Evolutionary conservation across 2,888 invertebrate species (phyloP).

Genomic region (Drosophila maculinotata): DNA sequence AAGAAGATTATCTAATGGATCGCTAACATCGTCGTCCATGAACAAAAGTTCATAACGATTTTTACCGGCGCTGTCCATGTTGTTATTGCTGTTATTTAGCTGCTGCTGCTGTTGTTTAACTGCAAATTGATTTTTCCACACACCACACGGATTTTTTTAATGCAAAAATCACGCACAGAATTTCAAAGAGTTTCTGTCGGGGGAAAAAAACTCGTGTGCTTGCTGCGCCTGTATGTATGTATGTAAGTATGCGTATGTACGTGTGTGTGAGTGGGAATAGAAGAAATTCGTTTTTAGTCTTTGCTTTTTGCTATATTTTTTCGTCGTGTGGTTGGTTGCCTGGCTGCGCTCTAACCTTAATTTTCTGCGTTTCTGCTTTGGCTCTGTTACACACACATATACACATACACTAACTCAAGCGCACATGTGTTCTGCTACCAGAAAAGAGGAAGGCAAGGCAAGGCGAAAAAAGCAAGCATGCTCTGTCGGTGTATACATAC

Average conservation of each 20-base stretch:
- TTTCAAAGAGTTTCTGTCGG: constrained; percentile 54
- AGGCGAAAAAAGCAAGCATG: constrained; percentile 56
- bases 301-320: constrained; percentile 59
- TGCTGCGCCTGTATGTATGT: constrained; percentile 52
- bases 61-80: constrained; percentile 85
- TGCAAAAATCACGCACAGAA: constrained; percentile 54
- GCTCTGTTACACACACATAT: constrained; percentile 66
- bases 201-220: constrained; percentile 63
- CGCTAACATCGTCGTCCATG: constrained; percentile 85
- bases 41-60: constrained; percentile 85
- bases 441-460: no score
- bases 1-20: constrained; percentile 85
- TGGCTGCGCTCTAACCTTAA: constrained; percentile 82
- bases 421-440: constrained; percentile 71
- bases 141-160: constrained; percentile 51
- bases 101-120: constrained; percentile 43
- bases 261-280: constrained; percentile 34
- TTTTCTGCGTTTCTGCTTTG: constrained; percentile 80
- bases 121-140: constrained; percentile 63
- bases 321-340: constrained; percentile 60
- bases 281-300: constrained; percentile 62
- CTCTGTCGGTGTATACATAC: constrained; percentile 82
- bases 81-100: constrained; percentile 23
- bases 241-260: constrained; percentile 13
- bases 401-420: constrained; percentile 54